A percentile compares a stretch with the other conserved stretches of the same genome.
These are phyloP conservation scores for Matsumurasca onukii DNA, from an alignment of 1,140 invertebrate species.

Conservation along the genomic window DNA sequence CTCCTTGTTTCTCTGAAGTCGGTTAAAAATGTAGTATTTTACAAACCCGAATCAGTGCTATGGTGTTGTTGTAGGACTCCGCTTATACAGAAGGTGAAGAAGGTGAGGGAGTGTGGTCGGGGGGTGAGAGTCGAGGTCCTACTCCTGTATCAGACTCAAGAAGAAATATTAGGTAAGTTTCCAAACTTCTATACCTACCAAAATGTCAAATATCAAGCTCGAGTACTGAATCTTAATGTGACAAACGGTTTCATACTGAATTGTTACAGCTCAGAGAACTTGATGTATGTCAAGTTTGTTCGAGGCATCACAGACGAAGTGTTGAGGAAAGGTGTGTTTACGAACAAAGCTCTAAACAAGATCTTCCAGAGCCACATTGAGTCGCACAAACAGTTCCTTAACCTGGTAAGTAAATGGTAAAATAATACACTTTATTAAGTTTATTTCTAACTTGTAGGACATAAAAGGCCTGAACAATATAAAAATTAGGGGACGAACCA, in stretches of 20 bases:
- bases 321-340: conserved; percentile 51
- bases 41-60: too few relatives aligned
- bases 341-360: conserved; percentile 51
- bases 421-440: background rate
- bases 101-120: conserved; percentile 40
- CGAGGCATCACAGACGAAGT: conserved; percentile 57
- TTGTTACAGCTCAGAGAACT: conserved; percentile 47
- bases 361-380: conserved; percentile 51
- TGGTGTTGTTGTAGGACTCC: conserved; percentile 39
- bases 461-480: too few relatives aligned
- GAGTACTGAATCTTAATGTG: too few relatives aligned
- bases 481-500: too few relatives aligned
- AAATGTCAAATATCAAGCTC: too few relatives aligned
- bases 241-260: too few relatives aligned
- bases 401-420: conserved; percentile 44
- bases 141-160: conserved; percentile 39
- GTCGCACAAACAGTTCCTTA: conserved; percentile 45
- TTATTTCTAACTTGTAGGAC: too few relatives aligned
- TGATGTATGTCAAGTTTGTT: conserved; percentile 52
- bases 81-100: conserved; percentile 42
- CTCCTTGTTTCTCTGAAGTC: too few relatives aligned
- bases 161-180: conserved; percentile 33
- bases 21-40: too few relatives aligned
- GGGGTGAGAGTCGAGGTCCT: conserved; percentile 40
- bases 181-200: too few relatives aligned